A percentile compares a stretch with the other conserved stretches of the same genome.
phyloP scores from a whole-genome alignment of 2,113 vertebrate species.

The Colossoma macropomum region DNA sequence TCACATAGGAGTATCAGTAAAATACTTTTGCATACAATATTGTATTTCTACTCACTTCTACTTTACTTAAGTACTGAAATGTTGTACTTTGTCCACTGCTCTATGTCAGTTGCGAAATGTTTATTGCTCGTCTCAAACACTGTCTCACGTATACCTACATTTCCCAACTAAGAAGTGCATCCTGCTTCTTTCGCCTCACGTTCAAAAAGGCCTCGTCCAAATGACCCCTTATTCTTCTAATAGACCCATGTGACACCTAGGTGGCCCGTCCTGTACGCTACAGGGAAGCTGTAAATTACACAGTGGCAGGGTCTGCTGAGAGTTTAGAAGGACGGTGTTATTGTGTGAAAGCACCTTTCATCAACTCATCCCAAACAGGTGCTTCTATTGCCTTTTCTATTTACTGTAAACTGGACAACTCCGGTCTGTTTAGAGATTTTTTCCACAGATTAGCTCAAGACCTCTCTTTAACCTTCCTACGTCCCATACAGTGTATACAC shows the following conservation, averaged over 20 bases:
- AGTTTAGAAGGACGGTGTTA: neutral
- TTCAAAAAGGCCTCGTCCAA: no score
- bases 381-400: neutral
- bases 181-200: no score
- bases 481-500: neutral
- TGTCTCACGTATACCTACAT: no score
- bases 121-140: no score
- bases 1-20: no score
- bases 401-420: slow-evolving; percentile 24
- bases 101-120: no score
- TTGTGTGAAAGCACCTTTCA: neutral
- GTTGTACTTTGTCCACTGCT: no score
- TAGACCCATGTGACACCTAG: slow-evolving; percentile 1
- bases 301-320: neutral
- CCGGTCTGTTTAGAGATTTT: neutral
- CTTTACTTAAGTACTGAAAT: no score
- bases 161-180: no score
- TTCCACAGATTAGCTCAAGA: neutral
- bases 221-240: no score
- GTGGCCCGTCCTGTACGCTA: neutral
- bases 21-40: no score
- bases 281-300: neutral
- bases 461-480: neutral
- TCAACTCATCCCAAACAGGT: neutral
- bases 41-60: no score